Base-by-base conservation (phyloP, 2,888 invertebrate species). In the Aphidius colemani region DNA sequence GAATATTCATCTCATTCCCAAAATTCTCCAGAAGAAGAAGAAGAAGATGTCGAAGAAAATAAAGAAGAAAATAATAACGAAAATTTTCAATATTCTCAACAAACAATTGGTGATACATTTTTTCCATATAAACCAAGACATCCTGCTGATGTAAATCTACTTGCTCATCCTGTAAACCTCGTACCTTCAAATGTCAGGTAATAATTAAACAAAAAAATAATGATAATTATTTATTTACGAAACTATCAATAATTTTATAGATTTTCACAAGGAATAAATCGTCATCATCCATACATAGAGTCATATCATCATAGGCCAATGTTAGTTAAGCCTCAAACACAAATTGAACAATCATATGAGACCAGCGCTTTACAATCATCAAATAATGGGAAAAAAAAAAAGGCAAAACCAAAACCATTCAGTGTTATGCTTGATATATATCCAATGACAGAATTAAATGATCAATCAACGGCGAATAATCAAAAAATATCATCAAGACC, bases 91-190 rank as follows among this genome's bases (percentile, higher is more conserved):
- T 3, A 30, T 30, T 30, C 30, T 0, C 30, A 30, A 30, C 30
- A 30, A 30, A 30, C 30, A 30, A 30, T 30, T 5, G 5, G 30
- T 30, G 91, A 92, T 76, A 90, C 90, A 13, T 85, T 92, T 68
- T 88, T 87, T 74, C 86, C 85, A 3, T 92, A 86, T 73, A 92
- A 90, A 75, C 92, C 92, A 0, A 87, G 88, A 65, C 88, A 87
- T 68, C 91, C 91, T 0, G 87, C 90, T 45, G 92, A 92, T 63
- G 87, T 92, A 0, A 92, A 92, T 81, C 82, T 91, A 49, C 75
- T 92, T 69, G 91, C 91, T 4, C 87, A 89, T 49, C 30, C 30
- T 30, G 30, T 5, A 5, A 30, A 2, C 2, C 5, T 30, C 5
- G 30, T 30, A 30, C 30, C 30, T 5, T 72, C 77, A 0, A 80